Conservation (phyloP, 2,113 vertebrate species). For the Tragulus kanchil region DNA sequence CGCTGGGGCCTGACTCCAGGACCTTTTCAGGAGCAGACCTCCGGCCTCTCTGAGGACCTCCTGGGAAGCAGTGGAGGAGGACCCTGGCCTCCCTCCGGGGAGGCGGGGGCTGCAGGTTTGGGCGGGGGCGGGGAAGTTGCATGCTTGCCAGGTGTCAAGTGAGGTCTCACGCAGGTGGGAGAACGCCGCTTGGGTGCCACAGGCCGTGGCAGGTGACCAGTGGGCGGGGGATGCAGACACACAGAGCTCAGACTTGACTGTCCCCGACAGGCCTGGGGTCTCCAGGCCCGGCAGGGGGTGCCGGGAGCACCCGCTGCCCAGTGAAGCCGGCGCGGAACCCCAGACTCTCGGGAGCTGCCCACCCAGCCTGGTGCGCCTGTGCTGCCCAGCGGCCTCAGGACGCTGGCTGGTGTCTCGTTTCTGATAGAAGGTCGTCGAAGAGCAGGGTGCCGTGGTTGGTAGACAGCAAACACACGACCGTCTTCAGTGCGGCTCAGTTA, state of each 20-base stretch:
- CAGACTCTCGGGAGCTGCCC: neutral
- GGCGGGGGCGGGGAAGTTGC: too few relatives aligned
- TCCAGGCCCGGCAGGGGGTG: too few relatives aligned
- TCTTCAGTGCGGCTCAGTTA: neutral
- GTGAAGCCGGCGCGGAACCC: neutral
- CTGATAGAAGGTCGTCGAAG: fast-evolving
- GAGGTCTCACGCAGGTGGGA: neutral
- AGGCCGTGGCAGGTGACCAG: neutral
- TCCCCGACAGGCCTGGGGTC: fast-evolving
- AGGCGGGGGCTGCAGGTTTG: neutral
- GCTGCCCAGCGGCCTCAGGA: fast-evolving
- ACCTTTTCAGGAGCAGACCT: neutral
- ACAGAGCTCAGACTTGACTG: fast-evolving
- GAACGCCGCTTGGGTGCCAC: neutral
- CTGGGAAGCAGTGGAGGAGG: neutral
- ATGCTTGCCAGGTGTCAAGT: neutral
- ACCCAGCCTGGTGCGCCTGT: fast-evolving
- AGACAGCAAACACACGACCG: neutral
- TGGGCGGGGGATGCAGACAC: neutral
- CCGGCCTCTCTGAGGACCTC: neutral
- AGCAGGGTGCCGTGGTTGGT: neutral
- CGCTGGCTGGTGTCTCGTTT: fast-evolving
- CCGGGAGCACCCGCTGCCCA: neutral
- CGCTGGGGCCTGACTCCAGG: neutral
- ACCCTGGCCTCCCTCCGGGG: neutral